These are phyloP conservation scores for Tetranychus urticae DNA, from an alignment of 1,140 invertebrate species.

Conservation along the genomic window DNA sequence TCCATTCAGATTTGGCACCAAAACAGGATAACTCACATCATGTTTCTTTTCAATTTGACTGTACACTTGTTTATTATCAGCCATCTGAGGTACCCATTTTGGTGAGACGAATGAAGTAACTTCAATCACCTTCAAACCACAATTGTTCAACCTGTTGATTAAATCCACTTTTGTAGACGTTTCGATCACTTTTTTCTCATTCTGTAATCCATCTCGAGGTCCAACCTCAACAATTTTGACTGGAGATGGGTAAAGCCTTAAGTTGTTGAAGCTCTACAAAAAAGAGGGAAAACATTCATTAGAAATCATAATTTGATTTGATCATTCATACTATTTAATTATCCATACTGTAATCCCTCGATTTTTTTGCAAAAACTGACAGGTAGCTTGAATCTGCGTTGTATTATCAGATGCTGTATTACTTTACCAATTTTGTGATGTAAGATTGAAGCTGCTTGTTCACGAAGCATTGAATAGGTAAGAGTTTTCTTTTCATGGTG, in stretches of 20 bases:
- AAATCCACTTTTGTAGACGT: conserved; percentile 66
- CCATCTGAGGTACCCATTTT: conserved; percentile 91
- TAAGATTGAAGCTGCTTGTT: too few species aligned
- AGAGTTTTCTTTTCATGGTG: too few species aligned
- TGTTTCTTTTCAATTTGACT: conserved; percentile 29
- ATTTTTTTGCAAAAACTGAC: too few species aligned
- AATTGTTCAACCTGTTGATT: conserved; percentile 56
- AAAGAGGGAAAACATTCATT: too few species aligned
- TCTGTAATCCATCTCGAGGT: conserved; percentile 88
- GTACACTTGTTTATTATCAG: conserved; percentile 56
- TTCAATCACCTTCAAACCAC: conserved; percentile 72
- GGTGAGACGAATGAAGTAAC: conserved; percentile 90
- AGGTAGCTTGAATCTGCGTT: too few species aligned
- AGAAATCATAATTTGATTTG: too few species aligned
- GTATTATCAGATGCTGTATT: too few species aligned
- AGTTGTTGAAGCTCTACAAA: too few species aligned
- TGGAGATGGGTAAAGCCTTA: conserved; percentile 10
- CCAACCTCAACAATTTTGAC: conserved; percentile 88
- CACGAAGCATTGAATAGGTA: too few species aligned
- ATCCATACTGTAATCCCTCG: too few species aligned
- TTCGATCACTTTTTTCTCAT: conserved; percentile 62
- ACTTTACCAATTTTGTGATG: too few species aligned
- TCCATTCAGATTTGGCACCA: conserved; percentile 87
- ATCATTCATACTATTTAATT: too few species aligned
- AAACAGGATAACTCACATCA: conserved; percentile 59